Evolutionary conservation across 2,113 vertebrate species (phyloP), one percentile per base, ranked within the genome.

Genomic region (Lichenostomus cassidix): DNA sequence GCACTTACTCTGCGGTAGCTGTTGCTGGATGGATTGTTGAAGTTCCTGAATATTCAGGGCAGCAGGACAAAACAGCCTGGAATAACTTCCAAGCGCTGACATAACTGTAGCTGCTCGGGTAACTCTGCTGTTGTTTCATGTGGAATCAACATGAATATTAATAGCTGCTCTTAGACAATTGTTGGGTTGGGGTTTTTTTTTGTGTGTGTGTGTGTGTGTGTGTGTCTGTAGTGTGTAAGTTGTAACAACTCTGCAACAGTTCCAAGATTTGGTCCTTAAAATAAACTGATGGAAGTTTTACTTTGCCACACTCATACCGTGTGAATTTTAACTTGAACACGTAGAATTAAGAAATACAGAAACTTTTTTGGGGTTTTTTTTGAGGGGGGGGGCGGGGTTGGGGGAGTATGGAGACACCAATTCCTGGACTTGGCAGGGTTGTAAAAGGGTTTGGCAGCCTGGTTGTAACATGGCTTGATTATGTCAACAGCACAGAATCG

Each of bases 31-130:
- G 87, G 89, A 39, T 90, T 42, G 81, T 28, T 71, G 76, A 71
- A 81, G 87, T 83, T 79, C 85, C 83, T 87, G 77, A 92, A 80
- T 96, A 89, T 92, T 94, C 71, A 94, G 91, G 75, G 77, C 37
- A 83, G 78, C 81, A 75, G 84, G 92, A 87, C 85, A 95, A 81
- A 95, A 78, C 89, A 91, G 79, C 64, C 58, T 84, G 87, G 87
- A 96, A 88, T 83, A 95, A 87, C 88, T 94, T 90, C 89, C 86
- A 76, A 60, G 81, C 39, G 41, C 87, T 95, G 84, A 68, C 91
- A 89, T 91, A 92, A 84, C 47, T 83, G 77, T 84, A 95, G 91
- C 87, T 75, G 81, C 89, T 85, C 29, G 46, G 74, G 77, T 86
- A 71, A 47, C 88, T 76, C 70, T 69, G 35, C 85, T 75, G 82